phyloP scores from a whole-genome alignment of 2,888 invertebrate genomes.

The Drosophila neoperkinsi region DNA sequence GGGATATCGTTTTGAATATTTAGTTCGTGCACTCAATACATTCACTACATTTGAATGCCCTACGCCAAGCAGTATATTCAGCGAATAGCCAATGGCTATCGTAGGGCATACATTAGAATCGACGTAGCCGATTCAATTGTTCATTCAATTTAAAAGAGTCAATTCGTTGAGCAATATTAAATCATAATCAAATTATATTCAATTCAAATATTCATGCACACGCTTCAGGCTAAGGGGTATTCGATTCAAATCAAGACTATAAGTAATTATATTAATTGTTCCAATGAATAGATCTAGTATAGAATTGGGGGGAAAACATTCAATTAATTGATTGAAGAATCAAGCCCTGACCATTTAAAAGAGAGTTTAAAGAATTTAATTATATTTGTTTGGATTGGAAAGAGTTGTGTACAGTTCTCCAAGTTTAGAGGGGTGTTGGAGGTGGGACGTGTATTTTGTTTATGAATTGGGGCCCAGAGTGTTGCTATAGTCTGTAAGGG shows the following conservation, averaged over 20 bases:
- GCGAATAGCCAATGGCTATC: not conserved
- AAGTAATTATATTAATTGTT: constrained; percentile 53
- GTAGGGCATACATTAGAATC: constrained; percentile 28
- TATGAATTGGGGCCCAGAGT: constrained; percentile 8
- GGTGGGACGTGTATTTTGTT: not conserved
- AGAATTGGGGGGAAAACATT: constrained; percentile 36
- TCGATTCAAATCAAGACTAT: constrained; percentile 29
- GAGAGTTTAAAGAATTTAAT: constrained; percentile 1
- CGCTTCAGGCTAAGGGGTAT: constrained; percentile 24
- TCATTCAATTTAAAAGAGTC: constrained; percentile 23
- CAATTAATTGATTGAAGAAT: constrained; percentile 40
- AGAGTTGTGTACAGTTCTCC: constrained; percentile 17
- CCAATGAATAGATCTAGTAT: constrained; percentile 33
- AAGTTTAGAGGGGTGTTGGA: constrained; percentile 1
- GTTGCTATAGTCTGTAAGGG: constrained; percentile 32
- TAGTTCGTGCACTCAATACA: constrained; percentile 28
- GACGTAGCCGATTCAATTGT: constrained; percentile 24
- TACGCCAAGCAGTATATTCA: constrained; percentile 5
- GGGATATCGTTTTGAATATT: not conserved
- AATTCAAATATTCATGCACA: constrained; percentile 59
- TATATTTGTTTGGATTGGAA: constrained; percentile 5
- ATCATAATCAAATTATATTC: constrained; percentile 49
- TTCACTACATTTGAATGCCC: constrained; percentile 33
- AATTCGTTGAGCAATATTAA: constrained; percentile 34
- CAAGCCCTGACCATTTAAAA: constrained; percentile 35